Evolutionary conservation across 2,888 invertebrate species (phyloP).

Genomic region (Alviniconcha strummeri): DNA sequence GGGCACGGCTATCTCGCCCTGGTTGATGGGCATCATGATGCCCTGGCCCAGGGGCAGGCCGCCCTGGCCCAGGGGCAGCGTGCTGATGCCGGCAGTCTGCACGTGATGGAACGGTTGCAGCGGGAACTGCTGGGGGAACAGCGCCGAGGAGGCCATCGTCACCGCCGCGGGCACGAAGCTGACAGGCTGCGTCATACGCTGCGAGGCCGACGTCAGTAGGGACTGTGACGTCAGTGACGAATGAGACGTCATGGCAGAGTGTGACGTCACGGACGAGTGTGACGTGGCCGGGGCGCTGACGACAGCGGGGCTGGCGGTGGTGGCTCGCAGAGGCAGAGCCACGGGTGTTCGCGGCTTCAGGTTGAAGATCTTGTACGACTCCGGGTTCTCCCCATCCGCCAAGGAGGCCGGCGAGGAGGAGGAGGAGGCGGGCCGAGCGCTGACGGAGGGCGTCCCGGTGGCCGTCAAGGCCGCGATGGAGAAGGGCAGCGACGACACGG

Average conservation of each 20-base stretch:
- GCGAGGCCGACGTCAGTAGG: background rate
- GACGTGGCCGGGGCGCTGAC: background rate
- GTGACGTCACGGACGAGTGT: background rate
- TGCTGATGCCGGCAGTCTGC: background rate
- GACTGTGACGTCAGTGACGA: background rate
- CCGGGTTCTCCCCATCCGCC: slow-evolving; percentile 50
- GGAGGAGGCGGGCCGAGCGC: background rate
- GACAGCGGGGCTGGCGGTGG: slow-evolving; percentile 1
- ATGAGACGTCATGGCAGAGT: background rate
- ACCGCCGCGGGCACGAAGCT: background rate
- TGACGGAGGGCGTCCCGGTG: background rate
- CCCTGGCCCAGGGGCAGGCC: slow-evolving; percentile 6
- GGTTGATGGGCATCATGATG: background rate
- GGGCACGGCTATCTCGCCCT: background rate
- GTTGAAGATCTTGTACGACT: slow-evolving; percentile 64
- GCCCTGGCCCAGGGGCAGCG: slow-evolving; percentile 13
- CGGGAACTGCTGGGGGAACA: slow-evolving; percentile 30
- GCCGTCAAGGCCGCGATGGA: slow-evolving; percentile 33
- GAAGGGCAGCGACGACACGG: slow-evolving; percentile 8
- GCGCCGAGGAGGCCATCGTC: slow-evolving; percentile 28
- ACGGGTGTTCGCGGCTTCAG: slow-evolving; percentile 48
- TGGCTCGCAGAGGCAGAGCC: slow-evolving; percentile 4
- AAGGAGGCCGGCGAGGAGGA: slow-evolving; percentile 16
- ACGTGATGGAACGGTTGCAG: slow-evolving; percentile 12
- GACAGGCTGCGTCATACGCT: background rate